Conservation (phyloP, 2,797 vertebrate species). For the Enteromius treurensis region DNA sequence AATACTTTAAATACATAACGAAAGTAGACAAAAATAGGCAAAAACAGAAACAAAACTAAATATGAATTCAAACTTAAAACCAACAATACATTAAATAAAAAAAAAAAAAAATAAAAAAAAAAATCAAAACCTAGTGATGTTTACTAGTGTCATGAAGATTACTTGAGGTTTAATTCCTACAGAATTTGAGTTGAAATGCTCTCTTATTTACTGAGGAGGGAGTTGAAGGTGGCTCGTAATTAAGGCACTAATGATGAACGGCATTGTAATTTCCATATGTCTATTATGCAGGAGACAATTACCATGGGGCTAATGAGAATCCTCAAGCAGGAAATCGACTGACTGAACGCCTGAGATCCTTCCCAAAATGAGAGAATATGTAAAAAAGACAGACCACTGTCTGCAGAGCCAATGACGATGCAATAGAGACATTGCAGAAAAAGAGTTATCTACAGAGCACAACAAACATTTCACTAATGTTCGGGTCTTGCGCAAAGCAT, state of each 20-base stretch:
- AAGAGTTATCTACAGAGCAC: neutral
- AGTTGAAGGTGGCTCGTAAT: constrained; percentile 70
- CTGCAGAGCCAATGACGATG: constrained; percentile 34
- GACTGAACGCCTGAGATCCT: constrained; percentile 67
- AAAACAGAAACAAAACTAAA: neutral
- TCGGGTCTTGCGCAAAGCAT: neutral
- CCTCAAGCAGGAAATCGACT: constrained; percentile 66
- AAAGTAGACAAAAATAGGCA: neutral
- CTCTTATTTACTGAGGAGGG: constrained; percentile 70
- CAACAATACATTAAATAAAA: neutral
- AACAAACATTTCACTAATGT: neutral
- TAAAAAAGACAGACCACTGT: constrained; percentile 52
- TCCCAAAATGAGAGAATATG: constrained; percentile 52
- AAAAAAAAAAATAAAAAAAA: neutral
- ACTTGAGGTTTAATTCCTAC: constrained; percentile 7
- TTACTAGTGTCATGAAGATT: neutral
- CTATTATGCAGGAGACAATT: constrained; percentile 77
- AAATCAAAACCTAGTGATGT: neutral
- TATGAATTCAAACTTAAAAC: neutral
- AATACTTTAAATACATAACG: neutral
- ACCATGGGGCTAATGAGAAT: constrained; percentile 76
- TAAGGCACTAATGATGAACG: constrained; percentile 82
- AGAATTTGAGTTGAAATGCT: constrained; percentile 34
- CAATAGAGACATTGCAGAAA: neutral
- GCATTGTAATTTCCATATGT: constrained; percentile 83